Base-by-base conservation (phyloP, 2,888 invertebrate genomes). In the Neoaliturus tenellus region DNA sequence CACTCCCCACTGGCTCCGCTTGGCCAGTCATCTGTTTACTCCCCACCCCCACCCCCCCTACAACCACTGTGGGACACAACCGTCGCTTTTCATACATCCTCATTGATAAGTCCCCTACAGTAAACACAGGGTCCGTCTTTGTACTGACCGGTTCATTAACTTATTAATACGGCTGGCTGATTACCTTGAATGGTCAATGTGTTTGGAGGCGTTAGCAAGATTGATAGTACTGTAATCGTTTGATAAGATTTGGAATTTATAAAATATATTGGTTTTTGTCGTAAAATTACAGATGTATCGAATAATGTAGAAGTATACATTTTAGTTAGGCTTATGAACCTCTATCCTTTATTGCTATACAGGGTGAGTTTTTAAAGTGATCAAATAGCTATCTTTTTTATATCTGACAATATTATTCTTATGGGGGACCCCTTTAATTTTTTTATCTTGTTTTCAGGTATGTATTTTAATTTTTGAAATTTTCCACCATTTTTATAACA, bases 1-100 rank as follows among this genome's bases (percentile, higher is more conserved):
- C 55, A 8, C 55, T 44, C 14, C 6, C 35, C 55, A 8, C 55
- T 44, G 44, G 35, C 35, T 48, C 48, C 48, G 14, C 48, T 48
- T 48, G 48, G 28, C 62, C 62, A 62, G 62, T 62, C 62, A 62
- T 62, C 62, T 62, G 62, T 62, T 28, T 28, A 25, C 62, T 14
- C 28, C 62, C 31, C 62, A 28, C 62, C 14, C 62, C 55, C 55
- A 20, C 55, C 12, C 20, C 23, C 5, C 55, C 6, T n/a, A 39
- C 51, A 51, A 4, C 6, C 51, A 51, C 51, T 12, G 10, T 4
- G n/a, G 14, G 23, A 8, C 44, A 51, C 10, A 51, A 23, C 5
- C 12, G 48, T 20, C 51, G 4, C 51, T 51, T 23, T 51, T 51
- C 62, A 62, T 28, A 28, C 62, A 62, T 62, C 31, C 62, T 62